These are phyloP conservation scores for Charina bottae DNA, from an alignment of 2,113 vertebrate species.

Conservation along the genomic window DNA sequence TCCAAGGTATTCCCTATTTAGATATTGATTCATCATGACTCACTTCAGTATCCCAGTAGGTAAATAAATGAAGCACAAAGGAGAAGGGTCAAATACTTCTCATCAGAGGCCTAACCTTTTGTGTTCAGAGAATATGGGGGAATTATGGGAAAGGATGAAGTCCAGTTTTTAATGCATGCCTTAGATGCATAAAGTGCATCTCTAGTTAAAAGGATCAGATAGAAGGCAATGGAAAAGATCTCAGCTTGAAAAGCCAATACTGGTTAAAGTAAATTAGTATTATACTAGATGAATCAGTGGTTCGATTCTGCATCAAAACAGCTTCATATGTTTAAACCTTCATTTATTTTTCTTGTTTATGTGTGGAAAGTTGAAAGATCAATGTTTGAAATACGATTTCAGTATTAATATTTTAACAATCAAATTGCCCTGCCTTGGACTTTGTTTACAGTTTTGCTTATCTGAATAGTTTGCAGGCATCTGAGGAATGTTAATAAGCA, in stretches of 20 bases:
- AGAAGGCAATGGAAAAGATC: background rate
- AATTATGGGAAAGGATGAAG: background rate
- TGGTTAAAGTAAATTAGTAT: background rate
- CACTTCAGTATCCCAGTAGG: background rate
- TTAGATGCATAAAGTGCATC: background rate
- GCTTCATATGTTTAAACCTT: background rate
- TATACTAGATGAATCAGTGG: background rate
- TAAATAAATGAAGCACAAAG: background rate
- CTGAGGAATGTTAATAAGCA: background rate
- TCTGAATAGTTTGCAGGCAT: background rate
- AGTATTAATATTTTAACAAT: background rate
- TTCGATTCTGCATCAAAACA: background rate
- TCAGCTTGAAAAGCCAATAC: background rate
- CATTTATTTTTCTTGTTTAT: background rate
- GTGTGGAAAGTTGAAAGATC: background rate
- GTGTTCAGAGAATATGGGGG: background rate
- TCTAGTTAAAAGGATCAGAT: background rate
- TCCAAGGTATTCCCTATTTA: conserved; percentile 8
- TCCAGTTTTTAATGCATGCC: background rate
- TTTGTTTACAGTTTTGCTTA: background rate
- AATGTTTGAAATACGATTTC: background rate
- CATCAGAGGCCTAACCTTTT: background rate
- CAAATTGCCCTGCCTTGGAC: background rate
- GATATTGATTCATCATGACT: background rate
- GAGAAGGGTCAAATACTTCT: background rate